Conservation (phyloP, 2,797 vertebrate species). For the Lindbergichthys nudifrons region DNA sequence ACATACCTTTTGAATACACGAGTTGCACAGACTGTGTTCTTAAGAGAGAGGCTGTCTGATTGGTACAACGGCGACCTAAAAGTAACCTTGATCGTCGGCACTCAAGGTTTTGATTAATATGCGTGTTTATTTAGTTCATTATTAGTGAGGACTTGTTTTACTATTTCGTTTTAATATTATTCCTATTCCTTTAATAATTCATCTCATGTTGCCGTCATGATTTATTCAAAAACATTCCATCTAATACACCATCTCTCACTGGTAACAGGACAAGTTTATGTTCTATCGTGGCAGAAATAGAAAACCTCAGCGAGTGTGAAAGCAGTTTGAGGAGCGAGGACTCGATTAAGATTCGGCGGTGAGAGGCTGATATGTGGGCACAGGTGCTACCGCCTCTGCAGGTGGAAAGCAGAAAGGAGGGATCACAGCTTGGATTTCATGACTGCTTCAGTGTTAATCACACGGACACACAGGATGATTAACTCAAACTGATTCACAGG, state of each 20-base stretch:
- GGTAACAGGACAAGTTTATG: not conserved
- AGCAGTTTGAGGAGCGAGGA: slow-evolving; percentile 27
- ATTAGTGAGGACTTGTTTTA: not conserved
- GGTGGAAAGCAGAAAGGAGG: slow-evolving; percentile 26
- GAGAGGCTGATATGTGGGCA: slow-evolving; percentile 40
- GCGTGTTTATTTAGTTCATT: slow-evolving; percentile 1
- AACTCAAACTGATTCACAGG: not conserved
- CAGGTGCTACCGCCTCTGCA: slow-evolving; percentile 55
- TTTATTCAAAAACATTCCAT: slow-evolving; percentile 7
- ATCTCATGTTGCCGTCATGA: not conserved
- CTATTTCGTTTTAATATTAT: not conserved
- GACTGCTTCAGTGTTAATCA: slow-evolving; percentile 18
- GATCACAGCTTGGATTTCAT: slow-evolving; percentile 47
- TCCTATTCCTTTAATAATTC: slow-evolving; percentile 23
- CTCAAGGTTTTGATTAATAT: not conserved
- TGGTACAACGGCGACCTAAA: not conserved
- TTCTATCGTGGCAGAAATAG: slow-evolving; percentile 8
- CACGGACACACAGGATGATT: slow-evolving; percentile 14
- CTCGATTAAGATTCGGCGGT: slow-evolving; percentile 39
- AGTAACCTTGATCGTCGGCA: not conserved
- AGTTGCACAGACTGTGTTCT: slow-evolving; percentile 29
- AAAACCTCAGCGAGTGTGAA: slow-evolving; percentile 4
- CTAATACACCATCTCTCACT: not conserved
- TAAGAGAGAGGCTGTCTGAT: slow-evolving; percentile 23
- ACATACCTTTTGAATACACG: slow-evolving; percentile 22